Evolutionary conservation across 2,113 vertebrate genomes (phyloP), one percentile per base, ranked within the genome.

Genomic region (Perca fluviatilis): DNA sequence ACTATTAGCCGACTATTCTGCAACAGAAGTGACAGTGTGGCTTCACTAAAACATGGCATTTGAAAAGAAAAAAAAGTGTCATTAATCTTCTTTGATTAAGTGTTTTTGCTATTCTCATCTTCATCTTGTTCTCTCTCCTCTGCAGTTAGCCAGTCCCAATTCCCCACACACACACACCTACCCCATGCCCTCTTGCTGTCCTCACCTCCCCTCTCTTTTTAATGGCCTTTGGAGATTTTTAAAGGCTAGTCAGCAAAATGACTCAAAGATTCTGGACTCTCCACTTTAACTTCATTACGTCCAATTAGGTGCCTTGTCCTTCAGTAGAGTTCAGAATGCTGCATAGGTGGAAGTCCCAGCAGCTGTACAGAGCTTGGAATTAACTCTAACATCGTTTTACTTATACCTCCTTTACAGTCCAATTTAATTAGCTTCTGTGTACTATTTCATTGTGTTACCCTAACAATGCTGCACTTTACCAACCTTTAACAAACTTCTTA

Each of bases 241-340:
- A 50, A 65, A 66, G 60, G 10, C 67, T 14, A 50, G 86, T 90
- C 86, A 86, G 89, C 86, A 85, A 30, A 88, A 88, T 63, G 7
- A 15, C 61, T 66, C 46, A 6, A 16, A 60, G 46, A 65, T 51
- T 46, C 51, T 12, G 27, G 11, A 43, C 79, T 68, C n/a, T 58
- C 60, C 53, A 74, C 75, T 82, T 74, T 62, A 78, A 46, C 79
- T 80, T 90, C 79, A 85, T 88, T 88, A 77, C 25, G 9, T 72
- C 81, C 86, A 78, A 88, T 90, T 88, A 86, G 50, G 25, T 1
- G 18, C 25, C 25, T 43, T 68, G 81, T 90, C 86, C 78, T 82
- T 90, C 78, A 86, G 72, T 15, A 10, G 21, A 53, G 57, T 79
- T 72, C 66, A 68, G 12, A 79, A 57, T n/a, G 61, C 23, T 21